phyloP scores from a whole-genome alignment of 2,797 vertebrate genomes.

The Hydrolagus colliei region DNA sequence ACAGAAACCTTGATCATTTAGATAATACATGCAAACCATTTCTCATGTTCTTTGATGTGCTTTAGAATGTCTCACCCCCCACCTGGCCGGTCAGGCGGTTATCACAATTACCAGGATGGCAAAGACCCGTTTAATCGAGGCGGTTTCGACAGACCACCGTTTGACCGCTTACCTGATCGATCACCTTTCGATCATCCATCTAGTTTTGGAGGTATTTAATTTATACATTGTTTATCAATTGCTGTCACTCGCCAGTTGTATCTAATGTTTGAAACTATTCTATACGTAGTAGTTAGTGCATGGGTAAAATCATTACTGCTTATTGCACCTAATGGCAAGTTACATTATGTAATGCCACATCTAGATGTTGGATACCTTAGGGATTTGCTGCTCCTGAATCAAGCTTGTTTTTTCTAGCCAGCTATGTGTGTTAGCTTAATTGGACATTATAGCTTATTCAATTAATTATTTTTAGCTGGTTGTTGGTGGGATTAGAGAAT shows the following conservation, averaged over 20 bases:
- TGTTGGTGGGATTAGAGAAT: no score
- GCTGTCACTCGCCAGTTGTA: background rate
- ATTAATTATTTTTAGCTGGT: no score
- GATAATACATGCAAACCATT: background rate
- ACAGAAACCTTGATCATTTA: constrained; percentile 32
- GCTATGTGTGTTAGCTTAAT: background rate
- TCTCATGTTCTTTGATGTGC: background rate
- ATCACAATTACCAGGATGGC: constrained; percentile 68
- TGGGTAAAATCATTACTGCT: background rate
- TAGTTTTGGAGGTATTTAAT: constrained; percentile 24
- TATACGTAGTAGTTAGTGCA: background rate
- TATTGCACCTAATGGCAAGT: background rate
- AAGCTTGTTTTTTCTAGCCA: background rate
- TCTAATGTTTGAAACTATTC: background rate
- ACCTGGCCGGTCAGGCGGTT: constrained; percentile 54
- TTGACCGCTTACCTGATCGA: constrained; percentile 75
- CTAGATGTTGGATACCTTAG: background rate
- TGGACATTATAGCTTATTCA: background rate
- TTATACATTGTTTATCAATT: background rate
- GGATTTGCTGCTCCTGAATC: background rate
- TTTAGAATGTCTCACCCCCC: constrained; percentile 55
- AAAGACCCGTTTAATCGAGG: constrained; percentile 69
- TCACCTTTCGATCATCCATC: constrained; percentile 57
- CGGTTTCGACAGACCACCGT: constrained; percentile 75
- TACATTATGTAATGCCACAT: no score